Percentiles rank a stretch among this genome's conserved stretches.
These are phyloP conservation scores for Hydrozoanthus gracilis DNA, from an alignment of 92 coral and sea anemone genomes.

Conservation along the genomic window DNA sequence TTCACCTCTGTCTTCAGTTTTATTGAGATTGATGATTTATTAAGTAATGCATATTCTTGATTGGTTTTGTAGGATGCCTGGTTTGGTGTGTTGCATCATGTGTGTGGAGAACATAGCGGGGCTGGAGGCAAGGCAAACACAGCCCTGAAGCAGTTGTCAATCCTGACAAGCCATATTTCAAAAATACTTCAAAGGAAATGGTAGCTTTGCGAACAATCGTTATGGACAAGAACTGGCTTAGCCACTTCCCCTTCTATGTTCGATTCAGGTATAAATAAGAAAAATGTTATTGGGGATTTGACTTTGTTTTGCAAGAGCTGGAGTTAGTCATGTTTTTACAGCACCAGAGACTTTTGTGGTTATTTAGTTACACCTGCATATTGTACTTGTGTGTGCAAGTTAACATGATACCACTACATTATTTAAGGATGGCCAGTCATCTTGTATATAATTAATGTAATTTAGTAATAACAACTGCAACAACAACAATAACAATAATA, in stretches of 20 bases:
- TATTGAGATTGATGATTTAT: not conserved
- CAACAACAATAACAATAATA: no score
- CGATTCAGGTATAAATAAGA: not conserved
- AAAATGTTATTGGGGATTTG: not conserved
- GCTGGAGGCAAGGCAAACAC: conserved; percentile 56
- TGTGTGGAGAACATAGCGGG: conserved; percentile 63
- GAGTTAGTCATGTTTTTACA: not conserved
- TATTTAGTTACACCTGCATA: no score
- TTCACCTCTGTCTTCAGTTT: no score
- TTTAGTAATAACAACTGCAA: no score
- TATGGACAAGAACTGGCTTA: conserved; percentile 20
- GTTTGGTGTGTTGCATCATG: conserved; percentile 70
- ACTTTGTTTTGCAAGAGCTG: not conserved
- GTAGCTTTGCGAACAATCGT: conserved; percentile 54
- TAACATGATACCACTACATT: no score
- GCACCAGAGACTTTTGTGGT: no score
- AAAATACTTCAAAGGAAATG: conserved; percentile 55
- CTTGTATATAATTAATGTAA: no score
- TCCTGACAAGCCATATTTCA: conserved; percentile 15
- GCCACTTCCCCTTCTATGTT: conserved; percentile 5
- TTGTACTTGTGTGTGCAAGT: no score
- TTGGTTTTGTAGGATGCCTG: conserved; percentile 41
- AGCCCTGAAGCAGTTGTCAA: conserved; percentile 15
- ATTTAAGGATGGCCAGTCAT: no score
- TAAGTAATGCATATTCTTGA: not conserved